Evolutionary conservation across 1,140 invertebrate genomes (phyloP).

Genomic region (Popillia japonica): DNA sequence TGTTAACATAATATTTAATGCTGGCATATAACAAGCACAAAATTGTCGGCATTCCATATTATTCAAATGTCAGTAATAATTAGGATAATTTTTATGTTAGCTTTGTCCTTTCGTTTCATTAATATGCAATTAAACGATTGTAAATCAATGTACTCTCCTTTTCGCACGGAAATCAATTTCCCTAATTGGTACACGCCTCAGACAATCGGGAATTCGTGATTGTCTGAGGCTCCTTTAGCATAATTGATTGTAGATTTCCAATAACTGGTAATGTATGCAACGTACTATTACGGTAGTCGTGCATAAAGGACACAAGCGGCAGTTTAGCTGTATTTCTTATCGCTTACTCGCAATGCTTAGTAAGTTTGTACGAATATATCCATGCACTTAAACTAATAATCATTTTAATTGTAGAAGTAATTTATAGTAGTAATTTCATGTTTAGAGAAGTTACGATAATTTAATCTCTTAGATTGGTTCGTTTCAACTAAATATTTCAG

Average conservation of each 20-base stretch:
- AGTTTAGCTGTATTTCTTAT: neutral
- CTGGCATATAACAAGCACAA: too few species aligned
- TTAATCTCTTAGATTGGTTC: too few species aligned
- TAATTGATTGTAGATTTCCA: slow-evolving; percentile 6
- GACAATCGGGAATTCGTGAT: neutral
- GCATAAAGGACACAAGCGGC: neutral
- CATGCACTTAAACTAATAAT: neutral
- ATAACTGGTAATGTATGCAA: neutral
- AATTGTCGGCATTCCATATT: too few species aligned
- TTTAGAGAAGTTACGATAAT: too few species aligned
- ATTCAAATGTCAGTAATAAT: too few species aligned
- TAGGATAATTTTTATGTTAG: too few species aligned
- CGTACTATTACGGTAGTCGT: neutral
- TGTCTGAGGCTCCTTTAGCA: neutral
- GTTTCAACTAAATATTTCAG: too few species aligned
- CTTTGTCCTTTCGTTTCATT: neutral
- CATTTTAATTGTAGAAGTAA: neutral
- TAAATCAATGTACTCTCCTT: neutral
- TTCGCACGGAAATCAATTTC: neutral
- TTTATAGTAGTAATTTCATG: too few species aligned
- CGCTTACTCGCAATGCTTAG: neutral
- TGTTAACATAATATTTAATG: too few species aligned
- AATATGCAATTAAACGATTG: neutral
- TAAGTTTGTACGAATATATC: neutral
- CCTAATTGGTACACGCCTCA: neutral